phyloP scores from a whole-genome alignment of 2,797 vertebrate species.

The Cossypha niveicapilla region DNA sequence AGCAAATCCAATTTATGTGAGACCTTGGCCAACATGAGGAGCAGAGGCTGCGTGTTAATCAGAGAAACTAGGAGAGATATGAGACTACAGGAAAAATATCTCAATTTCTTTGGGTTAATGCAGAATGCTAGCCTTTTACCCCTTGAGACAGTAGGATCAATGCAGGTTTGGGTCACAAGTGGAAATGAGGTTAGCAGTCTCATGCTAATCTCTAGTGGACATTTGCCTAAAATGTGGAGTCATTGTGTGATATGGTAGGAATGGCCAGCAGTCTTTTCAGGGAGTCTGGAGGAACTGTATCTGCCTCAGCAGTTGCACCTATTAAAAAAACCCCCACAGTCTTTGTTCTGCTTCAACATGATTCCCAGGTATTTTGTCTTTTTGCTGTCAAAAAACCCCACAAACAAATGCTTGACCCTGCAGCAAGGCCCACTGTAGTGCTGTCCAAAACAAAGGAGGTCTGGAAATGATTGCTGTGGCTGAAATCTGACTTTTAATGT shows the following conservation, averaged over 20 bases:
- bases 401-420: not conserved
- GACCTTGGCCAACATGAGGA: not conserved
- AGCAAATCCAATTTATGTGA: not conserved
- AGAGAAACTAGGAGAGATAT: not conserved
- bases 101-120: conserved; percentile 10
- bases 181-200: not conserved
- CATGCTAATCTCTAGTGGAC: not conserved
- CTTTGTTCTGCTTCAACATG: not conserved
- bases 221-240: not conserved
- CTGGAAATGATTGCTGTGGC: not conserved
- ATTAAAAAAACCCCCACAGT: rapidly evolving
- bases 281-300: not conserved
- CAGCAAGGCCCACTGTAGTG: not conserved
- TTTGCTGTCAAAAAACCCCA: not conserved
- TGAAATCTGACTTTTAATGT: not conserved
- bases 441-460: not conserved
- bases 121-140: not conserved
- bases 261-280: not conserved
- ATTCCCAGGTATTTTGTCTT: not conserved
- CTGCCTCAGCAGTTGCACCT: not conserved
- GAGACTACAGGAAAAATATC: not conserved
- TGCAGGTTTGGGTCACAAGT: not conserved
- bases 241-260: not conserved
- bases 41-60: not conserved
- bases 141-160: not conserved